phyloP scores from a whole-genome alignment of 2,113 vertebrate species.

The Chaenogobius annularis region DNA sequence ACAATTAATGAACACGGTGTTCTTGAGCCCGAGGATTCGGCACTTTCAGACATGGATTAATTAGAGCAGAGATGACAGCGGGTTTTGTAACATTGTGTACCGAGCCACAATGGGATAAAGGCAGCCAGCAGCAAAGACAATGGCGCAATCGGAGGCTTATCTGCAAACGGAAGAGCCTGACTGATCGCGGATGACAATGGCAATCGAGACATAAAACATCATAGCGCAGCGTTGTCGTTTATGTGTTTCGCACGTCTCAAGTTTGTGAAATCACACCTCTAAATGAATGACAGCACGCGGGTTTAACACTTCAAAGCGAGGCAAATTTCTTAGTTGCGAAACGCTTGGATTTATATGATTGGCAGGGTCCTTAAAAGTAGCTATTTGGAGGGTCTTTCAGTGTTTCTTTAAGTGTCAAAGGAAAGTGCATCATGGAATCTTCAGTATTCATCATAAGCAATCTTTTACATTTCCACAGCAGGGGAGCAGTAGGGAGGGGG shows the following conservation, averaged over 20 bases:
- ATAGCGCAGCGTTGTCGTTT: background rate
- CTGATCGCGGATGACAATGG: constrained; percentile 21
- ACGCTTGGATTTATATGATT: constrained; percentile 1
- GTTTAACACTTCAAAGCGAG: too few species aligned
- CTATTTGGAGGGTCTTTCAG: too few species aligned
- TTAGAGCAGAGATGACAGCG: background rate
- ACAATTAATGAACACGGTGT: constrained; percentile 12
- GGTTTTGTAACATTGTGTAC: constrained; percentile 3
- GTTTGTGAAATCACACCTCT: constrained; percentile 30
- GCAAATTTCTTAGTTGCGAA: too few species aligned
- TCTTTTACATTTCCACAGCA: too few species aligned
- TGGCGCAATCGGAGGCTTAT: constrained; percentile 2
- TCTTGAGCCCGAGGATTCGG: constrained; percentile 6
- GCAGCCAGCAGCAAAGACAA: constrained; percentile 10
- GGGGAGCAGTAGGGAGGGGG: too few species aligned
- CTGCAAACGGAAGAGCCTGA: constrained; percentile 25
- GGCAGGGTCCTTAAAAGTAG: background rate
- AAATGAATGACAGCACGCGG: constrained; percentile 27
- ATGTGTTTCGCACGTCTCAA: background rate
- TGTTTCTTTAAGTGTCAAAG: too few species aligned
- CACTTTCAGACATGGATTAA: constrained; percentile 3
- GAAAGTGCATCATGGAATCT: too few species aligned
- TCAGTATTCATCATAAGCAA: too few species aligned
- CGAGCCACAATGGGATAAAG: background rate
- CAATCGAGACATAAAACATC: constrained; percentile 27